A percentile compares a stretch with the other conserved stretches of the same genome.
Evolutionary conservation across 2,888 invertebrate genomes (phyloP).

Genomic region (Andrena flavipes): DNA sequence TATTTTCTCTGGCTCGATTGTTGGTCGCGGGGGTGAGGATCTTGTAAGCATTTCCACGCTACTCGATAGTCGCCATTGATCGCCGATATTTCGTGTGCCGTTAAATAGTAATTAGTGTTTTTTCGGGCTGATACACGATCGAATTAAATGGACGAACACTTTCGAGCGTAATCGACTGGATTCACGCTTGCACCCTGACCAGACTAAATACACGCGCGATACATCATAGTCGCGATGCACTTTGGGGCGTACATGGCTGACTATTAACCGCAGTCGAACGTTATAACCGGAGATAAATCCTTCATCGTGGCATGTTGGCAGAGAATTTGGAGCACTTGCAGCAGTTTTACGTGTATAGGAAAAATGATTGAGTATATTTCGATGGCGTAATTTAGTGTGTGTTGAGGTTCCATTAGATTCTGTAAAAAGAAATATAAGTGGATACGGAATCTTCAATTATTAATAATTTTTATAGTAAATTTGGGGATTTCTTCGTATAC

Average conservation of each 20-base stretch:
- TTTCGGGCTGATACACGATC: conserved; percentile 14
- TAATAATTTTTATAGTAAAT: too few species aligned
- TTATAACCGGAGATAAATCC: conserved; percentile 8
- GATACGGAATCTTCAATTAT: too few species aligned
- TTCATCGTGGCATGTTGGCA: neutral
- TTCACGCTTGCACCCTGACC: conserved; percentile 15
- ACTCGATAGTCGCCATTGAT: neutral
- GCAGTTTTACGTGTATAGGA: too few species aligned
- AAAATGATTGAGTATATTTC: too few species aligned
- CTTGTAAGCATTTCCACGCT: conserved; percentile 5
- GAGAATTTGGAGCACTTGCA: neutral
- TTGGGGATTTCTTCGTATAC: too few species aligned
- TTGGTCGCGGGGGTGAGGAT: neutral
- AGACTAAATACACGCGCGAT: conserved; percentile 1
- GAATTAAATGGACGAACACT: conserved; percentile 24
- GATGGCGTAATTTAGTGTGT: too few species aligned
- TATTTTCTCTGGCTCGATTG: conserved; percentile 21
- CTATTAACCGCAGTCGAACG: neutral
- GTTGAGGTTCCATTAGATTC: too few species aligned
- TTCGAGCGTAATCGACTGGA: conserved; percentile 8
- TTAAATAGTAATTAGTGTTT: conserved; percentile 43
- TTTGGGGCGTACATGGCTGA: neutral
- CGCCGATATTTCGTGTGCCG: conserved; percentile 28
- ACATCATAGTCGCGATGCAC: neutral
- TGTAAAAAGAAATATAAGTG: too few species aligned